A percentile compares a stretch with the other conserved stretches of the same genome.
phyloP scores from a whole-genome alignment of 2,888 invertebrate genomes.

The Platerodrilus igneus region DNA sequence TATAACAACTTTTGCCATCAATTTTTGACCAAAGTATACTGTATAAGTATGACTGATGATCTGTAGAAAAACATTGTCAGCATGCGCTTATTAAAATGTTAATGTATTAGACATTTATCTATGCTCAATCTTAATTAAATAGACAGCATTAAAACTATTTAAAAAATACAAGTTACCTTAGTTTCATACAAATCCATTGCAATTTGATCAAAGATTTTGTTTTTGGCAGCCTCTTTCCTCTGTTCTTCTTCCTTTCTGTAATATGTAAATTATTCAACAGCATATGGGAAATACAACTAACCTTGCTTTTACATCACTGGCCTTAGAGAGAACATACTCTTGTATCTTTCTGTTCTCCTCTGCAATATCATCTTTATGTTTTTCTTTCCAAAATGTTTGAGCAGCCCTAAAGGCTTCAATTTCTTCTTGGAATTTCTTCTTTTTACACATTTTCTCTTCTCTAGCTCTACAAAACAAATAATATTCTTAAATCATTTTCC shows the following conservation, averaged over 20 bases:
- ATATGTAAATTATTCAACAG: conserved; percentile 11
- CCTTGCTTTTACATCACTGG: conserved; percentile 42
- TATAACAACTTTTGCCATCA: too few relatives aligned
- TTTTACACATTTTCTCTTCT: conserved; percentile 50
- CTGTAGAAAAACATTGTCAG: too few relatives aligned
- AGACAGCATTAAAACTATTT: too few relatives aligned
- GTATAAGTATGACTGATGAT: too few relatives aligned
- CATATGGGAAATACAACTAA: conserved; percentile 5
- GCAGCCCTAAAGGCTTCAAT: conserved; percentile 53
- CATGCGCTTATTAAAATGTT: too few relatives aligned
- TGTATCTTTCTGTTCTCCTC: conserved; percentile 47
- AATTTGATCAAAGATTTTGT: conserved; percentile 37
- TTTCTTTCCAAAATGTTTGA: conserved; percentile 51
- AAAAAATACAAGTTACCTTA: conserved; percentile 33
- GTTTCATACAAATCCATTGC: conserved; percentile 38
- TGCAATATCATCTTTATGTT: conserved; percentile 47
- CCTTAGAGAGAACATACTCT: conserved; percentile 43
- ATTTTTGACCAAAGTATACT: too few relatives aligned
- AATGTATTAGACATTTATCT: too few relatives aligned
- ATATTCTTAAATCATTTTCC: neutral
- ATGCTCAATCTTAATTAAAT: too few relatives aligned
- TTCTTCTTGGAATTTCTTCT: conserved; percentile 51
- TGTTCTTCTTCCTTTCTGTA: conserved; percentile 35
- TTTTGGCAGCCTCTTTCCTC: conserved; percentile 35
- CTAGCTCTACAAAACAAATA: conserved; percentile 45